Percentiles rank a stretch among this genome's conserved stretches.
Evolutionary conservation across 2,888 invertebrate genomes (phyloP).

Genomic region (Drosophila dives): DNA sequence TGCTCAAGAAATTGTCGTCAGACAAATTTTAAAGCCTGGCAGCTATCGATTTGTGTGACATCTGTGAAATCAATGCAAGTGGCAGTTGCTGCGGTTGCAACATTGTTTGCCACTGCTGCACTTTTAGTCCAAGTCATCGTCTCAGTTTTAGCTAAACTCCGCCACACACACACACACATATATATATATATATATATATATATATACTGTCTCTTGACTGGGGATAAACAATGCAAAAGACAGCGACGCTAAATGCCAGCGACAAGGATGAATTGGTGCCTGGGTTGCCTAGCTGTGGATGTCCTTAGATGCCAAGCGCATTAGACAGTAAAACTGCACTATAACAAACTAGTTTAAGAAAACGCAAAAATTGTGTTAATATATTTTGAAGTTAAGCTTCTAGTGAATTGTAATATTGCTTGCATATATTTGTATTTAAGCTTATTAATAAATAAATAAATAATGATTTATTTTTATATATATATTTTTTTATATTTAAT

Average conservation of each 20-base stretch:
- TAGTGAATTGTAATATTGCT: neutral
- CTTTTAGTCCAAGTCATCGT: constrained; percentile 7
- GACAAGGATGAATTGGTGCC: constrained; percentile 60
- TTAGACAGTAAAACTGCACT: constrained; percentile 34
- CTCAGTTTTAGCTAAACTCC: constrained; percentile 6
- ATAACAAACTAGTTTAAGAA: neutral
- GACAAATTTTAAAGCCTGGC: constrained; percentile 18
- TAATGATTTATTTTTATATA: too few relatives aligned
- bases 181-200: too few relatives aligned
- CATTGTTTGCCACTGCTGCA: constrained; percentile 55
- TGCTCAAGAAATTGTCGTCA: constrained; percentile 66
- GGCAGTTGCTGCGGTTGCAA: constrained; percentile 70
- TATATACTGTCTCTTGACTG: constrained; percentile 10
- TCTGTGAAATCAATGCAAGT: constrained; percentile 67
- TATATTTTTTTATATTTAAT: too few relatives aligned
- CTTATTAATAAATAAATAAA: neutral
- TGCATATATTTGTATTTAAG: neutral
- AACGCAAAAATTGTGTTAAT: neutral
- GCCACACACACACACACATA: neutral
- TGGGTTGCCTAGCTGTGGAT: constrained; percentile 14
- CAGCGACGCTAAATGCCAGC: constrained; percentile 57
- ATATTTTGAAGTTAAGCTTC: neutral
- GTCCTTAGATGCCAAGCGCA: constrained; percentile 49
- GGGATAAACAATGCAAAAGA: constrained; percentile 60
- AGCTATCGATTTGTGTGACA: constrained; percentile 38